Base-by-base conservation (phyloP, 2,113 vertebrate species). In the Nothocercus julius region DNA sequence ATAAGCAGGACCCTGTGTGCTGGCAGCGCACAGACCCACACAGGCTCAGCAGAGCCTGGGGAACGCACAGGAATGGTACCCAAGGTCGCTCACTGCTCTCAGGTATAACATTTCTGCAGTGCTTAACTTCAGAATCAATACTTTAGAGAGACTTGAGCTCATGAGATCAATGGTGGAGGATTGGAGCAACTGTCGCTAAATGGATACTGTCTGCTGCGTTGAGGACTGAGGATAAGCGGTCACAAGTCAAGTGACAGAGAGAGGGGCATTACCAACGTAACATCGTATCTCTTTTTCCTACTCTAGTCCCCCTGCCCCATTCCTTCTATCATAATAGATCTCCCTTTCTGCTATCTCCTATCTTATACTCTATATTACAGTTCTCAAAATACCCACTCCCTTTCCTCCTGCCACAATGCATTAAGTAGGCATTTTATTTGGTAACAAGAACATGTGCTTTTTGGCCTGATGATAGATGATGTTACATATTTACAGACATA, bases 61-160 rank as follows among this genome's bases (percentile, higher is more conserved):
- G 38, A 66, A 38, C 54, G 54, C 54, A 83, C 27, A 32, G 58
- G 42, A 93, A 59, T 32, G 27, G n/a, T 42, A 67, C 42, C 68
- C 38, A 81, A 12, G 2, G 1, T 44, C 56, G 72, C 68, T 44
- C 56, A 72, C 68, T 80, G 56, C 25, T 81, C 45, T 67, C 13
- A 32, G 19, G 36, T 83, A 67, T 77, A 42, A 30, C 13, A 77
- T 34, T 67, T 84, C 82, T 86, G 82, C 56, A 77, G 54, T 17
- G 45, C 59, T 94, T 92, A 59, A 47, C 68, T 74, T 87, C 64
- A 69, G 83, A 89, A 70, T 28, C 40, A 87, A 36, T 56, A 78
- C 9, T 47, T 81, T 24, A 72, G 38, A 84, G 58, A 85, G 54
- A 42, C 81, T 30, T 87, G 54, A 67, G 21, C 58, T 22, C 47